Evolutionary conservation across 2,888 invertebrate genomes (phyloP).

Genomic region (Andrena minutula): DNA sequence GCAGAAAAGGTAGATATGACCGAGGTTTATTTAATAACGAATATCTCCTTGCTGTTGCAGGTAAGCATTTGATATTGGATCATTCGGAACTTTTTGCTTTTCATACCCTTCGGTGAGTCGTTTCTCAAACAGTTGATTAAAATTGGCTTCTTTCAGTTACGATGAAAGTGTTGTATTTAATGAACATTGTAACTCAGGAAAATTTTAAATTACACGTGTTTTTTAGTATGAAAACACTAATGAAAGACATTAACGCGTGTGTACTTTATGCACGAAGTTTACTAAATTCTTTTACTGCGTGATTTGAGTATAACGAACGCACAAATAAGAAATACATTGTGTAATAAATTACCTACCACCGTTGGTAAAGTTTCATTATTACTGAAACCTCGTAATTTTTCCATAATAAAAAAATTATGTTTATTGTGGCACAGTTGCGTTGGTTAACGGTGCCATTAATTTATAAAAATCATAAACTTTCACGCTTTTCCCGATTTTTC

Average conservation of each 20-base stretch:
- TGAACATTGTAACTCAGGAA: background rate
- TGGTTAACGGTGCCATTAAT: slow-evolving; percentile 32
- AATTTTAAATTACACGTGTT: background rate
- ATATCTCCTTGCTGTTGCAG: slow-evolving; percentile 2
- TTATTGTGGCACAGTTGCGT: slow-evolving; percentile 26
- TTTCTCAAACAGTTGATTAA: background rate
- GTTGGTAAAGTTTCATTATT: slow-evolving; percentile 16
- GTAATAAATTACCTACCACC: background rate
- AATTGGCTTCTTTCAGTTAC: background rate
- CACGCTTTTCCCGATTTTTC: background rate
- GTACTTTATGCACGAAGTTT: background rate
- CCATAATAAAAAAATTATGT: slow-evolving; percentile 35
- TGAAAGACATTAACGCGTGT: background rate
- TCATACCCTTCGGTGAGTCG: background rate
- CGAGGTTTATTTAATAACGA: background rate
- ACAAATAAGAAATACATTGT: background rate
- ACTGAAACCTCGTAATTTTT: background rate
- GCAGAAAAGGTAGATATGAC: too few relatives aligned
- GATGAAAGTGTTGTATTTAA: background rate
- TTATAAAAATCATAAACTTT: slow-evolving; percentile 10
- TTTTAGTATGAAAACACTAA: background rate
- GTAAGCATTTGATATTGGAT: slow-evolving; percentile 17
- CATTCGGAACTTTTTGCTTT: too few relatives aligned
- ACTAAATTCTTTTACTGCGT: background rate
- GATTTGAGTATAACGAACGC: background rate